A percentile compares a stretch with the other conserved stretches of the same genome.
Evolutionary conservation across 2,888 invertebrate genomes (phyloP).

Genomic region (Eulithis prunata): DNA sequence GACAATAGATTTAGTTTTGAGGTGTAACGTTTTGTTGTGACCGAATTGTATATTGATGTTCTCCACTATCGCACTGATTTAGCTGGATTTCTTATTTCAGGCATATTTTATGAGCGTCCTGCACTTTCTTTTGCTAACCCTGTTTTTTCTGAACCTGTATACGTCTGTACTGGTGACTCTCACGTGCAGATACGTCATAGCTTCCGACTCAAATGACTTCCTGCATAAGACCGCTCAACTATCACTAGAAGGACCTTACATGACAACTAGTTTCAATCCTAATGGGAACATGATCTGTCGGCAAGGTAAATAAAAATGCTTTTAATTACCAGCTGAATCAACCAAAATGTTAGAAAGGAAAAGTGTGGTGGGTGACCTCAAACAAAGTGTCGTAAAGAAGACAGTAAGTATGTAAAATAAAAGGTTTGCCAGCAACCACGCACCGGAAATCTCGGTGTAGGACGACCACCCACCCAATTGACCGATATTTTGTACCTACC

Average conservation of each 20-base stretch:
- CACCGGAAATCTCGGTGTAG: constrained; percentile 24
- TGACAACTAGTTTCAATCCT: constrained; percentile 58
- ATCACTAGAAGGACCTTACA: constrained; percentile 53
- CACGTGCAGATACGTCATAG: constrained; percentile 70
- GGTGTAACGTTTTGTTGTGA: not conserved
- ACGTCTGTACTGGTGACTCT: constrained; percentile 69
- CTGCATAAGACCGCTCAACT: constrained; percentile 48
- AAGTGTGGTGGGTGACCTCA: not conserved
- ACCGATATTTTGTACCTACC: constrained; percentile 17
- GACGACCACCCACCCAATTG: constrained; percentile 23
- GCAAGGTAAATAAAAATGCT: constrained; percentile 51
- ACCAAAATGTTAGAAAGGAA: not conserved
- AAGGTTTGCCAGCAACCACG: constrained; percentile 5
- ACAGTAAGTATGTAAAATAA: too few relatives aligned
- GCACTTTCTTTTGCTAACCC: constrained; percentile 74
- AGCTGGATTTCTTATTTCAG: constrained; percentile 52
- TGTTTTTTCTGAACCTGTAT: constrained; percentile 77
- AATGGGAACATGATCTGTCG: constrained; percentile 73
- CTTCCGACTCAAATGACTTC: constrained; percentile 58
- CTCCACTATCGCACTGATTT: not conserved
- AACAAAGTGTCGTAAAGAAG: not conserved
- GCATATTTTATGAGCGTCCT: constrained; percentile 79
- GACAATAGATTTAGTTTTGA: constrained; percentile 1
- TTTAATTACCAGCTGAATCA: not conserved
- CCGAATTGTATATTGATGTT: not conserved